Evolutionary conservation across 2,113 vertebrate species (phyloP).

Genomic region (Sapajus apella): DNA sequence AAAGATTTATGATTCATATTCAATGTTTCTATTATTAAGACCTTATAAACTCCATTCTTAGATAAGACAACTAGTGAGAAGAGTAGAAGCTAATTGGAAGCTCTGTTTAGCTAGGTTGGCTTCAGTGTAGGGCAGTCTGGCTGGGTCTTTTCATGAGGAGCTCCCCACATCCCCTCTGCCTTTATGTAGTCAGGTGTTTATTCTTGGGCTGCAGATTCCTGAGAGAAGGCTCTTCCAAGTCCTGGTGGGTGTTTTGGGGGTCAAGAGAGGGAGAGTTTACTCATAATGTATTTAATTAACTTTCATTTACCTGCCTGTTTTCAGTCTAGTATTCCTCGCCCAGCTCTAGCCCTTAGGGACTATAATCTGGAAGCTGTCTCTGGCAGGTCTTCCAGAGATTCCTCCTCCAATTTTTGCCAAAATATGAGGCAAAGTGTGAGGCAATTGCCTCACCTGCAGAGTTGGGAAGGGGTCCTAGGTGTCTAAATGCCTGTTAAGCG

Average conservation of each 20-base stretch:
- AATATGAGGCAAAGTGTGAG: not conserved
- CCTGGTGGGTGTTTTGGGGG: not conserved
- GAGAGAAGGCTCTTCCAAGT: not conserved
- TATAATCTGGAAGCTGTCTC: not conserved
- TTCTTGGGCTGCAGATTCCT: not conserved
- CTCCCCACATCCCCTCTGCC: rapidly evolving
- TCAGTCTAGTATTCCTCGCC: not conserved
- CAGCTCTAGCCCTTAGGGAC: not conserved
- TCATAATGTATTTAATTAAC: not conserved
- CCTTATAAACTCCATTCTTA: not conserved
- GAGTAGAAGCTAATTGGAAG: not conserved
- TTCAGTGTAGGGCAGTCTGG: not conserved
- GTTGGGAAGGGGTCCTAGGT: not conserved
- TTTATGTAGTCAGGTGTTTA: not conserved
- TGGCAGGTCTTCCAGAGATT: not conserved
- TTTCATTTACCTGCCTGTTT: not conserved
- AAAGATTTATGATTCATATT: not conserved
- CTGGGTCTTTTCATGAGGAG: not conserved
- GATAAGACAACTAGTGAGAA: not conserved
- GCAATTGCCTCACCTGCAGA: not conserved
- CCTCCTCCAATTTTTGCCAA: not conserved
- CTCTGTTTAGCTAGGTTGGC: not conserved
- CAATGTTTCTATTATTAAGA: not conserved
- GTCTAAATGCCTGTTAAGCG: not conserved
- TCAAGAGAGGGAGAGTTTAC: not conserved